Conservation (phyloP, 2,113 vertebrate species). For the Chaetodon auriga region DNA sequence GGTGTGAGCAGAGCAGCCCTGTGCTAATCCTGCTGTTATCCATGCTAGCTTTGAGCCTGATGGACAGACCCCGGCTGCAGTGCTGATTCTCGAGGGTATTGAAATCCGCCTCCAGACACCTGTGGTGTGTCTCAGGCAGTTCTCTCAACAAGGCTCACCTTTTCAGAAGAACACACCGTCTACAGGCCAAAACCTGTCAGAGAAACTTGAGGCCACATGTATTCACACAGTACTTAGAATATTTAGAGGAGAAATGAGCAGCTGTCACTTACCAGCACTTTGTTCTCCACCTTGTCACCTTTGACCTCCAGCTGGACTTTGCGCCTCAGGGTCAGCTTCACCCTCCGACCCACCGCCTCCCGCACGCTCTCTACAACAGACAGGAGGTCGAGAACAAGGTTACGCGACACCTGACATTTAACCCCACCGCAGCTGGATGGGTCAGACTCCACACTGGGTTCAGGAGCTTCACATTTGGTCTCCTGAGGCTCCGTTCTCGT, state of each 20-base stretch:
- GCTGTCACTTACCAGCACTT: constrained; percentile 89
- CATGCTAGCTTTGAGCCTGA: no score
- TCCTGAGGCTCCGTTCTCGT: neutral
- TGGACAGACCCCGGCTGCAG: no score
- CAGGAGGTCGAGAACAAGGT: neutral
- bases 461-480: neutral
- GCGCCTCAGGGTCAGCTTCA: constrained; percentile 91
- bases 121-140: no score
- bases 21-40: no score
- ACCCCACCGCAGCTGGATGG: neutral
- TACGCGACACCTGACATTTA: neutral
- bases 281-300: constrained; percentile 92
- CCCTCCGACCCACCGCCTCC: constrained; percentile 91
- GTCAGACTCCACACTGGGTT: neutral
- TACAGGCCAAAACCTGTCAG: no score
- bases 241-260: neutral
- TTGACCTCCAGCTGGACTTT: constrained; percentile 93
- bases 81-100: no score
- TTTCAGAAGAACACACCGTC: no score
- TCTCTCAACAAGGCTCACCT: no score
- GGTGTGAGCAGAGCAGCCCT: no score
- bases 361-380: constrained; percentile 84
- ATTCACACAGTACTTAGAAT: no score
- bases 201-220: no score
- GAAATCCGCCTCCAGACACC: no score